Evolutionary conservation across 2,113 vertebrate species (phyloP).

Genomic region (Tyto alba): DNA sequence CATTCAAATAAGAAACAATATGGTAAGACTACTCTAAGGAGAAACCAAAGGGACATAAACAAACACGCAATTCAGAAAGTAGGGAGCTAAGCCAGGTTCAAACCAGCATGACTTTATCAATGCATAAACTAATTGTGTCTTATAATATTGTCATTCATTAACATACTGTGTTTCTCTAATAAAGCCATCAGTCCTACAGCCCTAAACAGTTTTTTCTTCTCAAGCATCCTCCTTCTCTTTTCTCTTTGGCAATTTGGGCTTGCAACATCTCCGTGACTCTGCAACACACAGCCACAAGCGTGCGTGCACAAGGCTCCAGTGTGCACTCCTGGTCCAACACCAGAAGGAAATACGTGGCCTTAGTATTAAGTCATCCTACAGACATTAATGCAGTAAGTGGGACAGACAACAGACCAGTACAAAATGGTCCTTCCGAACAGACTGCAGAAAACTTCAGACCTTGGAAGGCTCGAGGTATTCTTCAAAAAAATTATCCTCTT

Average conservation of each 20-base stretch:
- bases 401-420: neutral
- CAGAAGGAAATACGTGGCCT: neutral
- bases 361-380: neutral
- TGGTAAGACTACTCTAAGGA: accelerated
- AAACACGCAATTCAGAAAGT: neutral
- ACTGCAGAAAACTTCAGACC: neutral
- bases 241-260: neutral
- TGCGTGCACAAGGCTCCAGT: neutral
- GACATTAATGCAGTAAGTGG: neutral
- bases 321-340: neutral
- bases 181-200: neutral
- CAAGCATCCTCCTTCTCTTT: neutral
- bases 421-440: neutral
- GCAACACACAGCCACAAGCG: neutral
- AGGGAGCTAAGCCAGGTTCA: neutral
- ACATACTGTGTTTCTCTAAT: neutral
- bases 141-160: neutral
- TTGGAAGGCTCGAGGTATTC: neutral
- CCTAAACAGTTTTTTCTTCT: neutral
- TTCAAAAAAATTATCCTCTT: neutral
- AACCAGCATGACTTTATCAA: neutral
- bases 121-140: neutral
- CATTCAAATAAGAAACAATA: neutral
- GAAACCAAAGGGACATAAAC: neutral
- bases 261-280: neutral